A percentile compares a stretch with the other conserved stretches of the same genome.
Evolutionary conservation across 2,888 invertebrate genomes (phyloP).

Genomic region (Abscondita cerata): DNA sequence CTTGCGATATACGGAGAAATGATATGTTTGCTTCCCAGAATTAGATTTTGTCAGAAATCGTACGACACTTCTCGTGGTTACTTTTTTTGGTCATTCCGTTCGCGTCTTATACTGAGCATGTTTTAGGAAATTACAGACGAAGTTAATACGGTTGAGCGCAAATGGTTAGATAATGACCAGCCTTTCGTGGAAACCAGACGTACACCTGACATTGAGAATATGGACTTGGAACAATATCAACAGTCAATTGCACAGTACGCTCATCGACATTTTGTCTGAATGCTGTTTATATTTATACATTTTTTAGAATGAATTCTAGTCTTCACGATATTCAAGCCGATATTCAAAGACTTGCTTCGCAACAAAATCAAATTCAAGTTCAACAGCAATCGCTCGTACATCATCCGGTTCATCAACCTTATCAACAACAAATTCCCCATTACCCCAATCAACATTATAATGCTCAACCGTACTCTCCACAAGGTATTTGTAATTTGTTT

Average conservation of each 20-base stretch:
- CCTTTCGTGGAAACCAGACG: slow-evolving; percentile 70
- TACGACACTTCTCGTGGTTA: too few species aligned
- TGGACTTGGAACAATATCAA: slow-evolving; percentile 71
- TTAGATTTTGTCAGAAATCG: too few species aligned
- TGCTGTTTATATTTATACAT: slow-evolving; percentile 15
- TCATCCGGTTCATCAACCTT: slow-evolving; percentile 57
- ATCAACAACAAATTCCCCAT: slow-evolving; percentile 48
- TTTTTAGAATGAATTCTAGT: slow-evolving; percentile 89
- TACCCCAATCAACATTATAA: slow-evolving; percentile 55
- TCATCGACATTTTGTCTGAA: slow-evolving; percentile 49
- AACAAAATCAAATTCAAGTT: slow-evolving; percentile 77
- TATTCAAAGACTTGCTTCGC: slow-evolving; percentile 86
- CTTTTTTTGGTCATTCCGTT: too few species aligned
- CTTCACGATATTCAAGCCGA: slow-evolving; percentile 94
- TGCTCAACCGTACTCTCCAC: slow-evolving; percentile 64
- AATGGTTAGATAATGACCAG: slow-evolving; percentile 70
- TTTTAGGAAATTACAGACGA: slow-evolving; percentile 67
- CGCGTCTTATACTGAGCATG: not conserved
- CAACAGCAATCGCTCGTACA: slow-evolving; percentile 67
- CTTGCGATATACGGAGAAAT: too few species aligned
- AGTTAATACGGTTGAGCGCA: slow-evolving; percentile 65
- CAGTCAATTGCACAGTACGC: slow-evolving; percentile 78
- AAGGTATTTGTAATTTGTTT: slow-evolving; percentile 40
- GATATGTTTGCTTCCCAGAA: too few species aligned
- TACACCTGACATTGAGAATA: slow-evolving; percentile 80